These are phyloP conservation scores for Macroglossus sobrinus DNA, from an alignment of 2,113 vertebrate genomes.

Conservation along the genomic window DNA sequence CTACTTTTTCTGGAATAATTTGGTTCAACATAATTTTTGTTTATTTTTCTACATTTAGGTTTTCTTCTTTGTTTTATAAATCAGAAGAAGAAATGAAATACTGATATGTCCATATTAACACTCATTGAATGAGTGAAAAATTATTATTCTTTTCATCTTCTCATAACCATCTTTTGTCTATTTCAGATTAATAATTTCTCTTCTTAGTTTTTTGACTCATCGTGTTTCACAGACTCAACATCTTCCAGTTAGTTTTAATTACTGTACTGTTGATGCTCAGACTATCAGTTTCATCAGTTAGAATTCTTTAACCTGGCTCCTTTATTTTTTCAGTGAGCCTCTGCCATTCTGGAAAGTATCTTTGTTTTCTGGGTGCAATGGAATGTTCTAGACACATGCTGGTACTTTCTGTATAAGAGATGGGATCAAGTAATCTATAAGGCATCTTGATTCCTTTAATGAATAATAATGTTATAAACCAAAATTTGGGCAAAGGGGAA, in stretches of 20 bases:
- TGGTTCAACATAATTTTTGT: neutral
- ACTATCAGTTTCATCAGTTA: neutral
- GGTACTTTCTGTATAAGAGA: neutral
- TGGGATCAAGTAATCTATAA: neutral
- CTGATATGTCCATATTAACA: neutral
- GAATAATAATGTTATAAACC: neutral
- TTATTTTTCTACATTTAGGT: neutral
- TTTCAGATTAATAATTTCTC: neutral
- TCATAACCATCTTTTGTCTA: neutral
- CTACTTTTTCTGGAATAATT: neutral
- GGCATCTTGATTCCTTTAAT: neutral
- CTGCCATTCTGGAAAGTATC: neutral
- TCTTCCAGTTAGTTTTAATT: neutral
- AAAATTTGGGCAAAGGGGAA: neutral
- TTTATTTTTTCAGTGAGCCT: neutral
- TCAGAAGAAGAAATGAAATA: neutral
- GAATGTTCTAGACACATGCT: neutral
- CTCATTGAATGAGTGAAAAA: neutral
- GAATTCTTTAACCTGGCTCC: neutral
- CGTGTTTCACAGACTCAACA: neutral
- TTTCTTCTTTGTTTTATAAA: neutral
- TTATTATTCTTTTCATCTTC: neutral
- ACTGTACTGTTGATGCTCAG: neutral
- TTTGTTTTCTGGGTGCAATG: neutral
- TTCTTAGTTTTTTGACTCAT: neutral